Evolutionary conservation across 2,888 invertebrate species (phyloP).

Genomic region (Acleris literana): DNA sequence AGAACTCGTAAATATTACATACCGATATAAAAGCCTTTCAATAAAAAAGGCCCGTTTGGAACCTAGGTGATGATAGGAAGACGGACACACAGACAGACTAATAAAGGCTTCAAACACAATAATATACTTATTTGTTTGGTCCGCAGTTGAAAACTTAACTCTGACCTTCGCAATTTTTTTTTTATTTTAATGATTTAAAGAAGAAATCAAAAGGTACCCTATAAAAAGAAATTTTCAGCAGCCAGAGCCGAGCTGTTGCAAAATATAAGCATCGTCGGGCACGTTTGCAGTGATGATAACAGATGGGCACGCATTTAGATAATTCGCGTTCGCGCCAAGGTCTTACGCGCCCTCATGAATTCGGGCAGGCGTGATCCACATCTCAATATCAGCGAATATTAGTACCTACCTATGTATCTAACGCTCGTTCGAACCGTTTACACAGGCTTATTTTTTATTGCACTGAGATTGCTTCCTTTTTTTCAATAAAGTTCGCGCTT

Average conservation of each 20-base stretch:
- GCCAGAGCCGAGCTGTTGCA: slow-evolving; percentile 2
- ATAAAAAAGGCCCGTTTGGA: background rate
- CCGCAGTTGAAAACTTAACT: too few species aligned
- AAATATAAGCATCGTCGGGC: slow-evolving; percentile 33
- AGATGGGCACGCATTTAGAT: slow-evolving; percentile 46
- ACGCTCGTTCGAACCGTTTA: slow-evolving; percentile 15
- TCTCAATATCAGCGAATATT: slow-evolving; percentile 34
- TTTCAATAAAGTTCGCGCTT: too few species aligned
- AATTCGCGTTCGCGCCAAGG: slow-evolving; percentile 44
- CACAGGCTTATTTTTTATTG: slow-evolving; percentile 4
- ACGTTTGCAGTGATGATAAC: slow-evolving; percentile 47
- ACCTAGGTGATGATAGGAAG: too few species aligned
- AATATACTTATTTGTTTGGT: too few species aligned
- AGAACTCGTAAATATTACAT: too few species aligned
- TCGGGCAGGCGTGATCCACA: slow-evolving; percentile 37
- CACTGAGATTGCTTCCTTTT: too few species aligned
- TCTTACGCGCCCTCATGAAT: slow-evolving; percentile 40
- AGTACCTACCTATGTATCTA: slow-evolving; percentile 10
- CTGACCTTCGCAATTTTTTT: too few species aligned
- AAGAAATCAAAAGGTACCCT: too few species aligned
- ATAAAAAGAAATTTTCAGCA: slow-evolving; percentile 26
- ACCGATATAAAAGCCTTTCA: background rate
- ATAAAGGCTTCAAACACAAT: too few species aligned
- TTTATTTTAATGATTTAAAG: too few species aligned
- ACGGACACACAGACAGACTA: too few species aligned